Evolutionary conservation across 2,888 invertebrate species (phyloP), one percentile per base, ranked within the genome.

Genomic region (Hirtodrosophila confusa): DNA sequence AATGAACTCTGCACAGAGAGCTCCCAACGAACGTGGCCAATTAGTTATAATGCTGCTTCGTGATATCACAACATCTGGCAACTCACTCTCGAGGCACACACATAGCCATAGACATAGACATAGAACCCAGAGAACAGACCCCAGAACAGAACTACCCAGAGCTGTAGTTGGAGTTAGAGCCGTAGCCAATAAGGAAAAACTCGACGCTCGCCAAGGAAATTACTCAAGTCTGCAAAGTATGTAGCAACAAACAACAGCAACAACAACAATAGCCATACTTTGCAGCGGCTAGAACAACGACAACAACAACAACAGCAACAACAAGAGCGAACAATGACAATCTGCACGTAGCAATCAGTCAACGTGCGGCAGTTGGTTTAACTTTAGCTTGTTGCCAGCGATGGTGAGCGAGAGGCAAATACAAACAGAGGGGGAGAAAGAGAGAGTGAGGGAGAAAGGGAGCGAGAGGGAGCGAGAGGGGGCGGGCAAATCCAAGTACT

Each of bases 331-430:
- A 87, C 89, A 89, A 88, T 89, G 89, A 89, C 89, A 89, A 89
- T 89, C 89, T 89, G 85, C 89, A 85, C 89, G 88, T 89, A 89
- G 85, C 89, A 89, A 89, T 89, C 89, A 89, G 89, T 89, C 89
- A 89, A 83, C 89, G 85, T 82, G 87, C 85, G 82, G 87, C 88
- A 86, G 82, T 86, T 82, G 87, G 80, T 77, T 83, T 75, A 80
- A 77, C 74, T 86, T 86, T 83, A 83, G 80, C 86, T 83, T 83
- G 73, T 83, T 86, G 80, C 84, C 65, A 85, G 78, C 86, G 73
- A 80, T 64, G 68, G 63, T 36, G 54, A 51, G 66, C 33, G 31
- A 44, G 54, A 43, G 64, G 60, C 53, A 54, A 61, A 53, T 36
- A 49, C 67, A 56, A 54, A 17, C 12, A 41, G 44, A 37, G 44